Evolutionary conservation across 2,888 invertebrate genomes (phyloP).

Genomic region (Drosophila mettleri): DNA sequence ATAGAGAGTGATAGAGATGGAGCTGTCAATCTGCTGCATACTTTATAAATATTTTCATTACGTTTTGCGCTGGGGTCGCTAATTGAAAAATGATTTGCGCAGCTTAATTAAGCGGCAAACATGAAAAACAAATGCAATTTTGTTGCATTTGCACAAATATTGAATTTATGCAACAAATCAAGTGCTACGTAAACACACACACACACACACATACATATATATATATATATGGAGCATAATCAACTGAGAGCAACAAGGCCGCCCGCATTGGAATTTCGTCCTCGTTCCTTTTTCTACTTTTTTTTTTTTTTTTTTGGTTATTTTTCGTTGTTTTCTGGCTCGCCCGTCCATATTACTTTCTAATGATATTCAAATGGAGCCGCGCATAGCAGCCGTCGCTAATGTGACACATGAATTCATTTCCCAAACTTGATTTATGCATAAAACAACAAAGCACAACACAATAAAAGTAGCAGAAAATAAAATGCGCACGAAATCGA

Average conservation of each 20-base stretch:
- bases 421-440: constrained; percentile 71
- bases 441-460: constrained; percentile 37
- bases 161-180: constrained; percentile 33
- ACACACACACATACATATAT: background rate
- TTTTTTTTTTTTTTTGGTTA: background rate
- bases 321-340: background rate
- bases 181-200: background rate
- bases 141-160: constrained; percentile 31
- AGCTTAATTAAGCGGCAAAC: constrained; percentile 55
- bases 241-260: constrained; percentile 15
- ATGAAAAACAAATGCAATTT: constrained; percentile 35
- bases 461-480: constrained; percentile 11
- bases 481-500: constrained; percentile 23
- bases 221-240: background rate
- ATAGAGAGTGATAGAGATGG: background rate
- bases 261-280: constrained; percentile 23
- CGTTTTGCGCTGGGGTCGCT: constrained; percentile 38
- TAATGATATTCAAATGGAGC: constrained; percentile 62
- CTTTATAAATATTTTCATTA: constrained; percentile 63
- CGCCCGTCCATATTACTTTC: constrained; percentile 14
- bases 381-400: constrained; percentile 55
- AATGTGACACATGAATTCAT: constrained; percentile 74
- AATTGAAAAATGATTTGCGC: constrained; percentile 71
- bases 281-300: background rate
- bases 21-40: constrained; percentile 14